These are phyloP conservation scores for Melanostoma scalare DNA, from an alignment of 2,888 invertebrate species.

Conservation along the genomic window DNA sequence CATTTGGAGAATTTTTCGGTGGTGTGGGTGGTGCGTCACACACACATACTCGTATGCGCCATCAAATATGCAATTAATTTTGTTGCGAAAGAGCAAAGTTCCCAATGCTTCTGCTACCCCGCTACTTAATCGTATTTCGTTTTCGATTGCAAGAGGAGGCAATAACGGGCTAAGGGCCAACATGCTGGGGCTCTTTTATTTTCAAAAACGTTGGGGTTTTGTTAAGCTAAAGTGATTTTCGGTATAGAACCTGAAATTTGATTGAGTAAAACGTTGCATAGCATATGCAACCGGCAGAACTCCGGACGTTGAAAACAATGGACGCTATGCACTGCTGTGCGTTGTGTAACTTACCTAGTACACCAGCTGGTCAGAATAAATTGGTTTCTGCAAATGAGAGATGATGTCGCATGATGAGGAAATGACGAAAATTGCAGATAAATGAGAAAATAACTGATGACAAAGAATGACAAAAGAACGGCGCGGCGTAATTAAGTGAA, in stretches of 20 bases:
- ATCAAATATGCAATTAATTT: constrained; percentile 71
- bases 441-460: constrained; percentile 60
- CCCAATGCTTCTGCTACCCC: constrained; percentile 1
- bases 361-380: constrained; percentile 54
- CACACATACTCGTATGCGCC: constrained; percentile 42
- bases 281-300: constrained; percentile 12
- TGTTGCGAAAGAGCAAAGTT: constrained; percentile 10
- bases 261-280: constrained; percentile 49
- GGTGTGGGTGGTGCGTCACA: neutral
- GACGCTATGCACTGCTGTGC: neutral
- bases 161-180: neutral
- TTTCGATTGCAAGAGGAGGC: neutral
- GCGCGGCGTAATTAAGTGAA: constrained; percentile 65
- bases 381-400: constrained; percentile 49
- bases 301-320: neutral
- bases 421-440: constrained; percentile 20
- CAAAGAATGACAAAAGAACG: constrained; percentile 64
- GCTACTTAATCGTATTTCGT: constrained; percentile 40
- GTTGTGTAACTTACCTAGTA: neutral
- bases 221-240: constrained; percentile 66
- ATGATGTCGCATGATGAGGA: constrained; percentile 14
- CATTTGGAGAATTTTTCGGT: constrained; percentile 3
- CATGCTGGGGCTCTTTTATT: constrained; percentile 19
- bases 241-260: constrained; percentile 39
- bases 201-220: constrained; percentile 29